Conservation (phyloP, 2,113 vertebrate species). For the Eptatretus burgeri region DNA sequence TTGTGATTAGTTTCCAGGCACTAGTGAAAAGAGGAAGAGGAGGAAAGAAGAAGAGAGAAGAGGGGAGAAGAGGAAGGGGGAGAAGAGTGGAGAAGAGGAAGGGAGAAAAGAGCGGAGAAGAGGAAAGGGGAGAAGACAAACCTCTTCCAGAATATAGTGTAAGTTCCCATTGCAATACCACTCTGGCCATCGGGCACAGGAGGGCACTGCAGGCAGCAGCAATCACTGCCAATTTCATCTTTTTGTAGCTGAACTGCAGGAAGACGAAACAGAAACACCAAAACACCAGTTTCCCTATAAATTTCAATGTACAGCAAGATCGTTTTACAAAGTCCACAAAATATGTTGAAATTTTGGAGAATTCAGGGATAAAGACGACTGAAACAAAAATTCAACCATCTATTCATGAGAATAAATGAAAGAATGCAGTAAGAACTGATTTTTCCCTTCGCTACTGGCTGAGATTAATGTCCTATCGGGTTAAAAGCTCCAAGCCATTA, state of each 20-base stretch:
- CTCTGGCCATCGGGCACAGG: conserved; percentile 20
- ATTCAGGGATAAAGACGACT: too few species aligned
- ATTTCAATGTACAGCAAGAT: neutral
- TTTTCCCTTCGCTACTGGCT: too few species aligned
- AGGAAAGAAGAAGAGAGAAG: too few species aligned
- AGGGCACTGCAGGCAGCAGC: conserved; percentile 57
- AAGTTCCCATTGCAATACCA: conserved; percentile 51
- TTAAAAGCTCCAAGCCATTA: too few species aligned
- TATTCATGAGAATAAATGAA: neutral
- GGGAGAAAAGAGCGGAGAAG: neutral
- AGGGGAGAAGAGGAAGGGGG: too few species aligned
- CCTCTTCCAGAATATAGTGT: conserved; percentile 69
- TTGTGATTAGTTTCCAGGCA: too few species aligned
- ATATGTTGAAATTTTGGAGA: too few species aligned
- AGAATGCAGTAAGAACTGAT: too few species aligned
- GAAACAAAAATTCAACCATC: neutral
- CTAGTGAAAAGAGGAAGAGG: too few species aligned
- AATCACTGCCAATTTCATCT: conserved; percentile 65
- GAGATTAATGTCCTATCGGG: too few species aligned
- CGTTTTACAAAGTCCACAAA: conserved; percentile 7
- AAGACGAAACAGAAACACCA: too few species aligned
- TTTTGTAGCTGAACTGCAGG: conserved; percentile 54
- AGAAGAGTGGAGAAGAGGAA: neutral
- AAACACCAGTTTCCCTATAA: too few species aligned
- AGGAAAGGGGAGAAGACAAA: conserved; percentile 11